These are phyloP conservation scores for Rhynchopsitta pachyrhyncha DNA, from an alignment of 2,113 vertebrate genomes.

Conservation along the genomic window DNA sequence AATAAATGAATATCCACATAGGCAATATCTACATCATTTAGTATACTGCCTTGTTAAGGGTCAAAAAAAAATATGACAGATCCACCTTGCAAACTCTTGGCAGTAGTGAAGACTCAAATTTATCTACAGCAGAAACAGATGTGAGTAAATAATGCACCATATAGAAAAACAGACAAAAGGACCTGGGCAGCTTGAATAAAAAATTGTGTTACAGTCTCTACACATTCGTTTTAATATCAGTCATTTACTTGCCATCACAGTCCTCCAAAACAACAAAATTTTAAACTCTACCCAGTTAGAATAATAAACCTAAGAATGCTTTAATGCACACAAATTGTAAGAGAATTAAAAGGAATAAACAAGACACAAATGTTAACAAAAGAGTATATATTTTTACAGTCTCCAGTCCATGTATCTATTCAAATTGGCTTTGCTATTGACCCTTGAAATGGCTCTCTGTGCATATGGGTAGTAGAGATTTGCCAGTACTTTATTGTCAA, in stretches of 20 bases:
- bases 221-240: neutral
- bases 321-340: neutral
- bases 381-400: neutral
- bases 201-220: neutral
- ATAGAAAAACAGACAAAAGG: neutral
- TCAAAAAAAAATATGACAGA: neutral
- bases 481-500: neutral
- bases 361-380: neutral
- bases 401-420: neutral
- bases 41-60: neutral
- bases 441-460: neutral
- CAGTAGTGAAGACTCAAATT: neutral
- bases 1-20: neutral
- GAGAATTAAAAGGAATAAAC: neutral
- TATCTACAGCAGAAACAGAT: neutral
- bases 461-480: neutral
- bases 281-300: neutral
- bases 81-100: neutral
- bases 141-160: neutral
- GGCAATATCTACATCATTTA: neutral
- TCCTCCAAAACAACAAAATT: neutral
- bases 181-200: neutral
- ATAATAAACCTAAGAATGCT: neutral
- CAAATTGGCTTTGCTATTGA: neutral
- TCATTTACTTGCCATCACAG: neutral